These are phyloP conservation scores for Anseranas semipalmata DNA, from an alignment of 2,113 vertebrate species.

Conservation along the genomic window DNA sequence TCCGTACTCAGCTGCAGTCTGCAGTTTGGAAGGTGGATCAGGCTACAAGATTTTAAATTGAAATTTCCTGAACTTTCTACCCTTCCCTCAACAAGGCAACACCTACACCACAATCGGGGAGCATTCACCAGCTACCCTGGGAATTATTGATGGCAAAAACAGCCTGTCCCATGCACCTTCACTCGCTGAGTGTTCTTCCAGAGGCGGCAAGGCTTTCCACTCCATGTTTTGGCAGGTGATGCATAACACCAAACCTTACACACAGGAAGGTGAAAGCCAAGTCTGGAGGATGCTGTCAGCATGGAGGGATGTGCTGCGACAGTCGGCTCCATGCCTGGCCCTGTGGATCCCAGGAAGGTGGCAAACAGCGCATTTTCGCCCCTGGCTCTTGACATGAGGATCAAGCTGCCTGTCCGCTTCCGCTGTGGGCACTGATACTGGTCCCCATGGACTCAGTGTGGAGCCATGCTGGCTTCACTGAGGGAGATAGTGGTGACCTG, in stretches of 20 bases:
- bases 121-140: not conserved
- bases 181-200: not conserved
- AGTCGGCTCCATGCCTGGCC: not conserved
- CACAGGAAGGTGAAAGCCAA: not conserved
- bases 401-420: not conserved
- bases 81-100: not conserved
- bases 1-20: not conserved
- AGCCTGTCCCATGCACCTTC: not conserved
- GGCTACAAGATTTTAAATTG: not conserved
- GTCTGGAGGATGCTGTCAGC: slow-evolving; percentile 22
- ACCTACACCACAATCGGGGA: accelerated
- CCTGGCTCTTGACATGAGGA: not conserved
- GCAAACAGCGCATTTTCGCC: accelerated
- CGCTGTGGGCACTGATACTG: accelerated
- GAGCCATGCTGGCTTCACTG: not conserved
- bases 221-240: slow-evolving; percentile 1
- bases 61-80: not conserved
- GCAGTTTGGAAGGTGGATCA: not conserved
- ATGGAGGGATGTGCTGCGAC: not conserved
- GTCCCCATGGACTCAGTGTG: not conserved
- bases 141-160: not conserved
- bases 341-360: not conserved
- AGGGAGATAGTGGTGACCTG: not conserved
- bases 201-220: not conserved
- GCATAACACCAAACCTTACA: not conserved